These are phyloP conservation scores for Ceyx margarethae DNA, from an alignment of 2,113 vertebrate species.

Conservation along the genomic window DNA sequence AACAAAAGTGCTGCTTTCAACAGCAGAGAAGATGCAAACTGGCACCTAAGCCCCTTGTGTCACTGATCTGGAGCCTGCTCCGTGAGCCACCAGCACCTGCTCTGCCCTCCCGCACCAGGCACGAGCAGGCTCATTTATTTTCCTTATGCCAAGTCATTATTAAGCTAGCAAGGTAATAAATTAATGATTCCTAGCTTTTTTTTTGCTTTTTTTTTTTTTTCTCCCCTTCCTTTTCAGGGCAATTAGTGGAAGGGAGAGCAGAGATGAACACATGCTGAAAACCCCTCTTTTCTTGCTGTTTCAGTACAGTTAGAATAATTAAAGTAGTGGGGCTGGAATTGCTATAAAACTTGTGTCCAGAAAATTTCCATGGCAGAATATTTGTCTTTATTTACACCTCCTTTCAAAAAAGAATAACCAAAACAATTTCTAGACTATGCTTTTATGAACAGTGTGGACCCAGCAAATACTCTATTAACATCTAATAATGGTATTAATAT, in stretches of 20 bases:
- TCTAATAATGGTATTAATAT: not conserved
- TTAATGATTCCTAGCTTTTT: not conserved
- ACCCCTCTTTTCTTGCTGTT: not conserved
- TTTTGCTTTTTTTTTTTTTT: too few species aligned
- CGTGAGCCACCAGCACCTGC: not conserved
- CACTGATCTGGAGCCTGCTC: not conserved
- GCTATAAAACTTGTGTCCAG: accelerated
- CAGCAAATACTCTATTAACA: not conserved
- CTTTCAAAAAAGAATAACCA: not conserved
- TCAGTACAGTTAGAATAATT: not conserved
- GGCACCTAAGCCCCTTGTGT: not conserved
- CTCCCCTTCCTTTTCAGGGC: not conserved
- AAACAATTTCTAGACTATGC: not conserved
- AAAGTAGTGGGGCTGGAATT: not conserved
- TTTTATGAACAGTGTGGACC: not conserved
- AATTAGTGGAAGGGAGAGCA: not conserved
- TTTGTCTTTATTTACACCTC: not conserved
- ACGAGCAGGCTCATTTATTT: not conserved
- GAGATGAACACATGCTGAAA: not conserved
- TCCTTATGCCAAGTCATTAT: not conserved
- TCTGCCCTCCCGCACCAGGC: not conserved
- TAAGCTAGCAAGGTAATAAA: not conserved
- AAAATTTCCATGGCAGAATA: not conserved
- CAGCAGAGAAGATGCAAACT: not conserved
- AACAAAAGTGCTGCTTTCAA: not conserved